Conservation (phyloP, 2,113 vertebrate species). For the Geococcyx californianus region DNA sequence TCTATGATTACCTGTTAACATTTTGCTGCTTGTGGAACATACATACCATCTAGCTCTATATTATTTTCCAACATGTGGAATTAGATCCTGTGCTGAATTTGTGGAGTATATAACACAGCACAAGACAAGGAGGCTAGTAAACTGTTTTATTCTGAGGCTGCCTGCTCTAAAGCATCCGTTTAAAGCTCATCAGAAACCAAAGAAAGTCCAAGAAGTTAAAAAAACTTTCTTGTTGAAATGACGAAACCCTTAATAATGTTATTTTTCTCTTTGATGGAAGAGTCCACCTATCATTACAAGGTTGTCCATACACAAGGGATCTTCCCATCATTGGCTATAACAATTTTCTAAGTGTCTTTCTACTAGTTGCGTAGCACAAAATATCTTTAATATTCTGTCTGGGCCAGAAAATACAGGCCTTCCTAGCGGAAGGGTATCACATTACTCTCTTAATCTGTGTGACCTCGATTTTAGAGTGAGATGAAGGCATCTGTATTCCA, state of each 20-base stretch:
- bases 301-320: not conserved
- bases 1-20: not conserved
- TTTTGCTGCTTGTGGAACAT: not conserved
- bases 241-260: not conserved
- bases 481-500: slow-evolving; percentile 28
- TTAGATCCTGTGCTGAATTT: not conserved
- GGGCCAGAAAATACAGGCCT: slow-evolving; percentile 8
- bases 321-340: not conserved
- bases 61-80: not conserved
- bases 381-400: not conserved
- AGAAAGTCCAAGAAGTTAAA: not conserved
- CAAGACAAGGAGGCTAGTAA: not conserved
- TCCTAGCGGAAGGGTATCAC: not conserved
- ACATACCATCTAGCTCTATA: not conserved
- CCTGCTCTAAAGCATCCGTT: not conserved
- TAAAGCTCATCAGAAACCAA: not conserved
- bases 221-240: not conserved
- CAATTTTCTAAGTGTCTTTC: not conserved
- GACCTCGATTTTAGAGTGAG: slow-evolving; percentile 33
- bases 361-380: not conserved
- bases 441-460: slow-evolving; percentile 23
- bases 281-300: not conserved
- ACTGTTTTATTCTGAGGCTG: not conserved
- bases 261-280: not conserved
- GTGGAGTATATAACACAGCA: not conserved